Evolutionary conservation across 2,797 vertebrate genomes (phyloP).

Genomic region (Sardinella longiceps): DNA sequence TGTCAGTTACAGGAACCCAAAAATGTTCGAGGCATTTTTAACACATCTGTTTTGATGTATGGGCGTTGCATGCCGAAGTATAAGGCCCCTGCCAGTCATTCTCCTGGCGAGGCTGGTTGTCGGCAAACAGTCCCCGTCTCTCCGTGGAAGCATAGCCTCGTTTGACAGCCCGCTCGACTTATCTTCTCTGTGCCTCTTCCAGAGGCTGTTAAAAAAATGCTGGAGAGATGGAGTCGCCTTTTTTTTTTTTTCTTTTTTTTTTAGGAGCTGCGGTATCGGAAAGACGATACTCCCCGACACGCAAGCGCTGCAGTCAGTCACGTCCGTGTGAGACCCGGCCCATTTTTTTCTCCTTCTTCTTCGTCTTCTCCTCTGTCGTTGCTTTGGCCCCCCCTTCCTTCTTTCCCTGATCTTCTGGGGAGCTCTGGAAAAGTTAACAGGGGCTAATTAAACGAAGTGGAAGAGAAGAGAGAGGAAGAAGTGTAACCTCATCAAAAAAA

Average conservation of each 20-base stretch:
- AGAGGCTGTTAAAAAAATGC: conserved; percentile 44
- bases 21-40: conserved; percentile 37
- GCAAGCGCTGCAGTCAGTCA: conserved; percentile 46
- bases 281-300: conserved; percentile 52
- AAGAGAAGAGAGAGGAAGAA: conserved; percentile 38
- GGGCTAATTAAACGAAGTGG: conserved; percentile 51
- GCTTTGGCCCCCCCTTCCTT: neutral
- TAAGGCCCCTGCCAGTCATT: neutral
- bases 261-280: conserved; percentile 53
- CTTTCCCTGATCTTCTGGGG: conserved; percentile 35
- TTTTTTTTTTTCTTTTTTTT: conserved; percentile 34
- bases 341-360: neutral
- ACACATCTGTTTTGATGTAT: conserved; percentile 53
- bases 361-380: neutral
- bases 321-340: conserved; percentile 39
- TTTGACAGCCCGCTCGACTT: conserved; percentile 52
- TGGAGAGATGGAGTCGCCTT: conserved; percentile 50
- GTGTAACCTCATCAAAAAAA: conserved; percentile 54
- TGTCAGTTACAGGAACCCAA: conserved; percentile 32
- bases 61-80: conserved; percentile 29
- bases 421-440: conserved; percentile 54
- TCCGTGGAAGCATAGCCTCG: conserved; percentile 38
- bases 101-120: neutral
- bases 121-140: conserved; percentile 29
- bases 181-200: conserved; percentile 50